These are phyloP conservation scores for Eretmocerus hayati DNA, from an alignment of 2,888 invertebrate species.

Conservation along the genomic window DNA sequence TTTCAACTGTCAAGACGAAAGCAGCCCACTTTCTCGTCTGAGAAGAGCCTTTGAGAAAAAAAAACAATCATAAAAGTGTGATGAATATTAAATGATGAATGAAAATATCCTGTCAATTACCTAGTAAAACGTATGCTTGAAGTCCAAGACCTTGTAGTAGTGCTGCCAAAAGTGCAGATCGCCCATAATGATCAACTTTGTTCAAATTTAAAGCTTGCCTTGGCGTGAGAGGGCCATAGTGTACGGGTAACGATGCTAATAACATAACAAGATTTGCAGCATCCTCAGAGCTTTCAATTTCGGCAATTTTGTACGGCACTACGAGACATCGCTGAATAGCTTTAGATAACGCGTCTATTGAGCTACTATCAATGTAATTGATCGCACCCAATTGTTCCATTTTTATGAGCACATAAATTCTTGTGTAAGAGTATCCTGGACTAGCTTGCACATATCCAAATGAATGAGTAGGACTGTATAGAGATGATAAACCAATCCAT, in stretches of 20 bases:
- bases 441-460: slow-evolving; percentile 43
- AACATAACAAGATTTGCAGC: slow-evolving; percentile 38
- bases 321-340: slow-evolving; percentile 39
- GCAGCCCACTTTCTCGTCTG: slow-evolving; percentile 40
- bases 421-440: slow-evolving; percentile 38
- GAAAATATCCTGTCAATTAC: slow-evolving; percentile 24
- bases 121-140: slow-evolving; percentile 38
- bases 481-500: slow-evolving; percentile 39
- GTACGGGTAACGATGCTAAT: slow-evolving; percentile 33
- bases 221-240: slow-evolving; percentile 40
- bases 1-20: slow-evolving; percentile 36
- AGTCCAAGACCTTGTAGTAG: slow-evolving; percentile 37
- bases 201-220: slow-evolving; percentile 40
- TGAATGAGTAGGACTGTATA: slow-evolving; percentile 36
- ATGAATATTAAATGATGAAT: neutral
- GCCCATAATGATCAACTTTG: slow-evolving; percentile 42
- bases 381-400: slow-evolving; percentile 34
- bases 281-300: slow-evolving; percentile 33
- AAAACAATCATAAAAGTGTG: neutral
- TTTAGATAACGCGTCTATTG: slow-evolving; percentile 33
- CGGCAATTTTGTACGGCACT: slow-evolving; percentile 36
- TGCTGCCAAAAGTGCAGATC: slow-evolving; percentile 38
- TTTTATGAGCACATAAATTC: slow-evolving; percentile 41
- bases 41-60: slow-evolving; percentile 33
- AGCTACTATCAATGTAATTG: slow-evolving; percentile 28